Percentiles rank a stretch among this genome's conserved stretches.
These are phyloP conservation scores for Corynorhinus townsendii DNA, from an alignment of 2,113 vertebrate genomes.

Conservation along the genomic window DNA sequence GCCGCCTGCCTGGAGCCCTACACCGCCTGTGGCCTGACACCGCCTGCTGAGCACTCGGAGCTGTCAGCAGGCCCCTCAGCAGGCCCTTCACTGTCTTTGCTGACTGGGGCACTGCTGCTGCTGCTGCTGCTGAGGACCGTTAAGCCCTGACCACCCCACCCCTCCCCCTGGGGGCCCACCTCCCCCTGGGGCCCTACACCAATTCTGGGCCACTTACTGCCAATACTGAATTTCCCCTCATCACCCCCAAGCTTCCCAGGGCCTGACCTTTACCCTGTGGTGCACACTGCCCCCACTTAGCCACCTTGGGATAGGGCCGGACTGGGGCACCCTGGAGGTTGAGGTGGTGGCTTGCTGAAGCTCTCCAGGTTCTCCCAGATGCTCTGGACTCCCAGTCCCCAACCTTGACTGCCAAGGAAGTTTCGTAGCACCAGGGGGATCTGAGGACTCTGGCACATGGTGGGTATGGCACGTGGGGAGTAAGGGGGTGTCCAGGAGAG, in stretches of 20 bases:
- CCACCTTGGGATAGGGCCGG: neutral
- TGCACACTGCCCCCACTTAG: neutral
- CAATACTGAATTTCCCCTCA: neutral
- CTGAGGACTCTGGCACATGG: neutral
- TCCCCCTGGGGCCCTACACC: neutral
- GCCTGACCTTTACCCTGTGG: neutral
- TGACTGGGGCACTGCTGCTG: neutral
- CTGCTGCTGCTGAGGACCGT: fast-evolving
- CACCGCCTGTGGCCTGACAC: conserved; percentile 36
- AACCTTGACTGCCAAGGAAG: neutral
- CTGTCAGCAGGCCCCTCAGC: fast-evolving
- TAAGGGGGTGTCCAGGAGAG: neutral
- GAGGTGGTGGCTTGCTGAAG: neutral
- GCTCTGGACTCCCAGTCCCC: neutral
- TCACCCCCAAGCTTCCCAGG: neutral
- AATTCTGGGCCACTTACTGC: neutral
- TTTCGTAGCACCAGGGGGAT: neutral
- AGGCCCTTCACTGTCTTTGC: neutral
- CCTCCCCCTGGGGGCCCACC: neutral
- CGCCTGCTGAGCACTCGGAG: neutral
- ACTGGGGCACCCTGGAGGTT: neutral
- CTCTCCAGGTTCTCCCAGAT: neutral
- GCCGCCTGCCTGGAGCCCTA: conserved; percentile 89
- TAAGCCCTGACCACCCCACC: neutral
- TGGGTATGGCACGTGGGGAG: neutral